phyloP scores from a whole-genome alignment of 2,888 invertebrate species.

The Mactromeris polynyma region DNA sequence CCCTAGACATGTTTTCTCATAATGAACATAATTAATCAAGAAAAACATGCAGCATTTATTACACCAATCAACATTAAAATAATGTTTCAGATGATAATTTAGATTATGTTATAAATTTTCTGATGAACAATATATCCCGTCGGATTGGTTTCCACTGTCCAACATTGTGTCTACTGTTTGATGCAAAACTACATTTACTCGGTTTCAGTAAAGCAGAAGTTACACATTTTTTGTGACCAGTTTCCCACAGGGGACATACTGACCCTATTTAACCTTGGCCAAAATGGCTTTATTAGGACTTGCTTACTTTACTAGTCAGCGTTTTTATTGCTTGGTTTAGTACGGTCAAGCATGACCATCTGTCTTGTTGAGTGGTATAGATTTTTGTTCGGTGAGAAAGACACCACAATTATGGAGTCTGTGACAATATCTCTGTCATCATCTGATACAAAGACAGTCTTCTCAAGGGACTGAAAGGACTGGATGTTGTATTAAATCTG shows the following conservation, averaged over 20 bases:
- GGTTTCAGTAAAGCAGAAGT: too few relatives aligned
- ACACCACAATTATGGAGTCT: not conserved
- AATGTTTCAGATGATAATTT: too few relatives aligned
- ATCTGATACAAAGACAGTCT: not conserved
- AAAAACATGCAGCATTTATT: too few relatives aligned
- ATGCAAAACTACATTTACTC: too few relatives aligned
- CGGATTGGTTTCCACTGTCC: too few relatives aligned
- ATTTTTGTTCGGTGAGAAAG: constrained; percentile 5
- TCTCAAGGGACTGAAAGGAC: not conserved
- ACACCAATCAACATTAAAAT: too few relatives aligned
- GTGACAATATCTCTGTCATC: not conserved
- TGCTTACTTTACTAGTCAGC: not conserved
- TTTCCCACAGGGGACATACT: not conserved
- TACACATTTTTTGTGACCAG: not conserved
- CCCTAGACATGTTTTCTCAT: too few relatives aligned
- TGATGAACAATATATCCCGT: too few relatives aligned
- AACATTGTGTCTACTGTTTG: too few relatives aligned
- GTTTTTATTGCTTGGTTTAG: constrained; percentile 16
- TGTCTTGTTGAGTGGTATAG: constrained; percentile 17
- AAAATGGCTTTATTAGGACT: not conserved
- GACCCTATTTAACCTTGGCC: constrained; percentile 1
- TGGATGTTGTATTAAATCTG: not conserved
- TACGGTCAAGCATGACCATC: constrained; percentile 18
- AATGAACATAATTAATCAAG: too few relatives aligned
- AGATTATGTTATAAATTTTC: too few relatives aligned